Evolutionary conservation across 2,113 vertebrate species (phyloP), one percentile per base, ranked within the genome.

Genomic region (Dromaius novaehollandiae): DNA sequence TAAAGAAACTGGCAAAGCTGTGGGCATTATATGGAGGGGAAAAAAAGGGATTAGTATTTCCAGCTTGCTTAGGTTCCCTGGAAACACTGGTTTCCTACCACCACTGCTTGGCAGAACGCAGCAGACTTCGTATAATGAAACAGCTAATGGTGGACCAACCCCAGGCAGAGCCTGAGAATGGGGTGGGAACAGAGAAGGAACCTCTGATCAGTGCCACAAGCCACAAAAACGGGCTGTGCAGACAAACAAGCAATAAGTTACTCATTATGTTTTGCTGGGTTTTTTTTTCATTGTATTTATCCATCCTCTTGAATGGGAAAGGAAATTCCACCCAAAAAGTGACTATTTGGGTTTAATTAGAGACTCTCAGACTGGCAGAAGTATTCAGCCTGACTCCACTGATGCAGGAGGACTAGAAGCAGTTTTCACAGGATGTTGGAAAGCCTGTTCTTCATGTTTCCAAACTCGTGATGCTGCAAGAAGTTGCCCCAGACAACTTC

Each of bases 21-120:
- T 40, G 46, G 16, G 19, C n/a, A 12, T 77, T 61, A 24, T 16
- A 13, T 0, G 0, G 53, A 51, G 20, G 42, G 13, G 66, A 68
- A 79, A 9, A n/a, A 48, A 55, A 48, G 10, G 17, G 44, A 56
- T 28, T 42, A 71, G 22, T 24, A 69, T 74, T 74, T 64, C 48
- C 28, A 48, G 10, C 15, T 83, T 69, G 28, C 13, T 79, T 51
- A 66, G 82, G 9, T 69, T 83, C 53, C 28, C 55, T 78, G 44
- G 26, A 78, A 77, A 44, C 42, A 56, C 8, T 26, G 36, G 14
- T 75, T 79, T 90, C 26, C 65, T 69, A 44, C 25, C 13, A 25
- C 24, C 14, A 42, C 36, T n/a, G 8, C 21, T 69, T 73, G 61
- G 24, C 28, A n/a, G 46, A 82, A 50, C 21, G 42, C 36, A 50